These are phyloP conservation scores for Brachionus sp. DNA, from an alignment of 1,140 invertebrate species.

Conservation along the genomic window DNA sequence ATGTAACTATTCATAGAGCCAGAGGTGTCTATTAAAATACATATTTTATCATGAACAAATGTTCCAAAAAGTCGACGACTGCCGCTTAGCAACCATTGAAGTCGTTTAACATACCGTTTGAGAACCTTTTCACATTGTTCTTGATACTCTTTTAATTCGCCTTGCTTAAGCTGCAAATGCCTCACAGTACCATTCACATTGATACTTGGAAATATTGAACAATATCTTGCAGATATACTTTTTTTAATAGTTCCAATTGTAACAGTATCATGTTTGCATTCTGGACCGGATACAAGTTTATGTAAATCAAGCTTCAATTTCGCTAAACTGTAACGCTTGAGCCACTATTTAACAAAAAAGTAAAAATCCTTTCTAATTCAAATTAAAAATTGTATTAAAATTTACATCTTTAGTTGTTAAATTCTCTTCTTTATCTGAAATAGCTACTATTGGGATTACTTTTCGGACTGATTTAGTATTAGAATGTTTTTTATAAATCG, in stretches of 20 bases:
- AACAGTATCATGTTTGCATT: slow-evolving; percentile 56
- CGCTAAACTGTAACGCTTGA: slow-evolving; percentile 54
- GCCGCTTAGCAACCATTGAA: slow-evolving; percentile 59
- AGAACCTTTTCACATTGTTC: slow-evolving; percentile 54
- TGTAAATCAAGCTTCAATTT: slow-evolving; percentile 58
- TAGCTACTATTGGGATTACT: slow-evolving; percentile 49
- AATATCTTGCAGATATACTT: slow-evolving; percentile 55
- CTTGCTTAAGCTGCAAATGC: slow-evolving; percentile 57
- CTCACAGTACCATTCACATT: slow-evolving; percentile 59
- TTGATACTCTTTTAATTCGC: slow-evolving; percentile 58
- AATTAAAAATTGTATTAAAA: not conserved
- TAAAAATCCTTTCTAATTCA: not conserved
- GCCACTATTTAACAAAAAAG: slow-evolving; percentile 52
- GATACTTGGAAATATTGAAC: slow-evolving; percentile 58
- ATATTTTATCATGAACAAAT: slow-evolving; percentile 55
- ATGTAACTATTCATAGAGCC: slow-evolving; percentile 59
- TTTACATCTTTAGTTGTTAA: slow-evolving; percentile 56
- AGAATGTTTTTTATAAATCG: slow-evolving; percentile 53
- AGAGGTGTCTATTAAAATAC: slow-evolving; percentile 58
- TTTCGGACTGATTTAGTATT: slow-evolving; percentile 53
- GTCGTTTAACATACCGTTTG: slow-evolving; percentile 54
- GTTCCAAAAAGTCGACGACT: slow-evolving; percentile 59
- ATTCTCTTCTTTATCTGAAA: slow-evolving; percentile 55
- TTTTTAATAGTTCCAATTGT: slow-evolving; percentile 55
- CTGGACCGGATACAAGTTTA: slow-evolving; percentile 56